These are phyloP conservation scores for Fringilla coelebs DNA, from an alignment of 2,797 vertebrate genomes.

Conservation along the genomic window DNA sequence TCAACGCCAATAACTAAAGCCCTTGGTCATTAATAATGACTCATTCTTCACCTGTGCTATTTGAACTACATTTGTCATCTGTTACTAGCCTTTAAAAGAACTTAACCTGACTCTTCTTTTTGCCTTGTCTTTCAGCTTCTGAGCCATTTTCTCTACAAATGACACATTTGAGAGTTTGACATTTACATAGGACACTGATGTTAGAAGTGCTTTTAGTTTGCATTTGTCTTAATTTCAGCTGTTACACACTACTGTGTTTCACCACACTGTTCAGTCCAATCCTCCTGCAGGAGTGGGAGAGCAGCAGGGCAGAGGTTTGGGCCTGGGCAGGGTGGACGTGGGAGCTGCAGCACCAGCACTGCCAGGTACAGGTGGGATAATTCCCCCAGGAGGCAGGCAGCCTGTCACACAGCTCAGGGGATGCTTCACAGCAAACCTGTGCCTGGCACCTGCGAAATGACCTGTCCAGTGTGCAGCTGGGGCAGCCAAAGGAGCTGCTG, in stretches of 20 bases:
- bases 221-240: neutral
- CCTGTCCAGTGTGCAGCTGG: neutral
- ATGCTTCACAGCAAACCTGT: neutral
- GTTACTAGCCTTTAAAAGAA: constrained; percentile 48
- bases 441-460: neutral
- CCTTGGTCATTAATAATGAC: constrained; percentile 40
- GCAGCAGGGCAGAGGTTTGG: neutral
- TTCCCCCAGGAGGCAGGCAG: neutral
- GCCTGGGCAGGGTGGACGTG: too few species aligned
- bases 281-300: neutral
- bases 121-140: constrained; percentile 29
- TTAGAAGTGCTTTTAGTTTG: neutral
- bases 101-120: constrained; percentile 48
- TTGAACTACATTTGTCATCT: constrained; percentile 61
- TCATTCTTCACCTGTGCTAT: constrained; percentile 50
- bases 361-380: neutral
- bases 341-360: neutral
- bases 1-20: constrained; percentile 30
- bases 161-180: constrained; percentile 28
- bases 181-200: constrained; percentile 33
- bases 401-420: neutral
- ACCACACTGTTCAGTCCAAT: neutral
- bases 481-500: neutral
- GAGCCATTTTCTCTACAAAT: constrained; percentile 25
- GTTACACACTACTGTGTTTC: neutral